Conservation (phyloP, 2,113 vertebrate species). For the Micromys minutus region DNA sequence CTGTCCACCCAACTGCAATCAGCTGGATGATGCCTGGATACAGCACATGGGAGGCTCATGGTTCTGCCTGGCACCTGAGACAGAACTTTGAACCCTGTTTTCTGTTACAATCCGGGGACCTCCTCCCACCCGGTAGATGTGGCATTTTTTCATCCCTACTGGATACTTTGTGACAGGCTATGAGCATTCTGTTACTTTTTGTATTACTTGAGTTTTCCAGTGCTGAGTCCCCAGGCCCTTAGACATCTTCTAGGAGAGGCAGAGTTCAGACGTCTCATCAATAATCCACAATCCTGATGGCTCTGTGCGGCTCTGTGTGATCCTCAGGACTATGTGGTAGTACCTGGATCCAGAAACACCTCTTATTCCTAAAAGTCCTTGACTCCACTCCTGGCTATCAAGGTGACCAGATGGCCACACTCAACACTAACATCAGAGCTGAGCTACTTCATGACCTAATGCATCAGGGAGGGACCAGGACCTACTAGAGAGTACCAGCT, state of each 20-base stretch:
- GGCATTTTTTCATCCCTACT: not conserved
- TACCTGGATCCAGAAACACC: not conserved
- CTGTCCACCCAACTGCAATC: not conserved
- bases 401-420: not conserved
- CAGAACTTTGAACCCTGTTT: rapidly evolving
- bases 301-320: rapidly evolving
- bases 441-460: rapidly evolving
- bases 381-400: rapidly evolving
- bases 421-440: not conserved
- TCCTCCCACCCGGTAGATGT: rapidly evolving
- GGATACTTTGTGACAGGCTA: rapidly evolving
- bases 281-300: not conserved
- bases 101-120: not conserved
- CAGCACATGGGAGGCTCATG: rapidly evolving
- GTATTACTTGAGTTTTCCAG: rapidly evolving
- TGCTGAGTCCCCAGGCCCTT: too few relatives aligned
- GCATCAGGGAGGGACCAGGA: rapidly evolving
- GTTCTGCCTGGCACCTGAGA: not conserved
- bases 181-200: rapidly evolving
- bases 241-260: not conserved
- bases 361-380: not conserved
- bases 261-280: not conserved
- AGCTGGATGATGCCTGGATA: too few relatives aligned
- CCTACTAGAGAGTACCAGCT: rapidly evolving
- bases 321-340: rapidly evolving